A percentile compares a stretch with the other conserved stretches of the same genome.
These are phyloP conservation scores for Dorcus hopei DNA, from an alignment of 2,888 invertebrate species.

Conservation along the genomic window DNA sequence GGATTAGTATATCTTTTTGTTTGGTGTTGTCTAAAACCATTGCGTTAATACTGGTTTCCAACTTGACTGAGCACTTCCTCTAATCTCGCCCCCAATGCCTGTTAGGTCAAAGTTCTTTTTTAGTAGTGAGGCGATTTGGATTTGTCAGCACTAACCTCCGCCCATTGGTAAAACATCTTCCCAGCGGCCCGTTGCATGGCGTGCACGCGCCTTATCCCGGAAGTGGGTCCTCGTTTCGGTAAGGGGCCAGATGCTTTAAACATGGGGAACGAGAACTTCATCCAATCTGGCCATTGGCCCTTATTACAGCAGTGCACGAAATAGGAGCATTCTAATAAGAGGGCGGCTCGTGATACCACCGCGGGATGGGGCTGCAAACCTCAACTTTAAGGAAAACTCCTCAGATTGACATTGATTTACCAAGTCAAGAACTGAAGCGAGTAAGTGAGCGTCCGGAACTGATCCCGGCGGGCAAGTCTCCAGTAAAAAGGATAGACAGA, in stretches of 20 bases:
- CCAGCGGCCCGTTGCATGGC: slow-evolving; percentile 87
- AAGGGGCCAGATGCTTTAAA: slow-evolving; percentile 69
- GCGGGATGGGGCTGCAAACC: slow-evolving; percentile 82
- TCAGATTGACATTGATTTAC: slow-evolving; percentile 53
- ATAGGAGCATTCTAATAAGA: slow-evolving; percentile 92
- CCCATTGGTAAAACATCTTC: slow-evolving; percentile 97
- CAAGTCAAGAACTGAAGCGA: slow-evolving; percentile 91
- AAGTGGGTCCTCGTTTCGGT: slow-evolving; percentile 49
- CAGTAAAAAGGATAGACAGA: slow-evolving; percentile 84
- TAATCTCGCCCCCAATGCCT: slow-evolving; percentile 81
- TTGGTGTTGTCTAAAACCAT: slow-evolving; percentile 73
- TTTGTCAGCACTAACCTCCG: slow-evolving; percentile 62
- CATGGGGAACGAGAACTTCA: slow-evolving; percentile 80
- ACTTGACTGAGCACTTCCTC: slow-evolving; percentile 82
- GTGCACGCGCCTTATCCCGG: slow-evolving; percentile 56
- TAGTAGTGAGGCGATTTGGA: neutral
- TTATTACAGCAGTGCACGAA: slow-evolving; percentile 97
- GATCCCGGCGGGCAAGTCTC: slow-evolving; percentile 96
- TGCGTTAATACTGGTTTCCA: slow-evolving; percentile 63
- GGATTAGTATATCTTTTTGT: slow-evolving; percentile 73
- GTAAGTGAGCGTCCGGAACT: slow-evolving; percentile 92
- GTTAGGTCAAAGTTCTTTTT: slow-evolving; percentile 1
- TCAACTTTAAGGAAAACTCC: slow-evolving; percentile 7
- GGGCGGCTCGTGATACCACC: slow-evolving; percentile 85
- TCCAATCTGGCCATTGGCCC: slow-evolving; percentile 98